Evolutionary conservation across 1,140 invertebrate genomes (phyloP), one percentile per base, ranked within the genome.

Genomic region (Anastatus disparis): DNA sequence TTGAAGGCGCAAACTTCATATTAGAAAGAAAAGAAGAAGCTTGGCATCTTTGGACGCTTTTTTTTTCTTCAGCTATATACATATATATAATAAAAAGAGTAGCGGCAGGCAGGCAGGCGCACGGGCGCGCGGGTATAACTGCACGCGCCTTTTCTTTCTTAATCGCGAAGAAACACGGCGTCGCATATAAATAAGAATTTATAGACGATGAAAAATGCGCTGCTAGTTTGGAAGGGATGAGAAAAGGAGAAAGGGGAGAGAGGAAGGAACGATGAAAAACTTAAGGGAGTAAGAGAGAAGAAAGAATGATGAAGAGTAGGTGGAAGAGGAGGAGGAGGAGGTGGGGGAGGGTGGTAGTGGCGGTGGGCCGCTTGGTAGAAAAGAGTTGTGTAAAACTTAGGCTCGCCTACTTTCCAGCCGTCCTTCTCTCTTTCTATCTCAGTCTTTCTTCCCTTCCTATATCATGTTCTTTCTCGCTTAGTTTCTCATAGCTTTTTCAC

Each of bases 171-270:
- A 80, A 83, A 83, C 81, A 78, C 76, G 76, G 75, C 77, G 79
- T 81, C 78, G 83, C 81, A 85, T 84, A 84, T 84, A 84, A 85
- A 85, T 82, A 84, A 84, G 82, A 84, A 84, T 85, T 84, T 84
- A 83, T 79, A 81, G 80, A 79, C 81, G 80, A 82, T 83, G 81
- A 83, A 84, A 84, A 83, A 84, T 84, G 80, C 77, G 76, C 64
- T n/a, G 31, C 72, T 65, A n/a, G n/a, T n/a, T n/a, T n/a, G n/a
- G 69, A 72, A 63, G 20, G 8, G 58, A 20, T 40, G 50, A n/a
- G n/a, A n/a, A n/a, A n/a, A 31, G 42, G 24, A 44, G 42, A 27
- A 8, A 15, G 53, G 48, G n/a, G 48, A 58, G 46, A 59, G 73
- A 71, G 58, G 71, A 73, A 61, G 59, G 58, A 10, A 10, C 59